Percentiles rank a stretch among this genome's conserved stretches.
Evolutionary conservation across 2,888 invertebrate species (phyloP).

Genomic region (Dysmachus trigonus): DNA sequence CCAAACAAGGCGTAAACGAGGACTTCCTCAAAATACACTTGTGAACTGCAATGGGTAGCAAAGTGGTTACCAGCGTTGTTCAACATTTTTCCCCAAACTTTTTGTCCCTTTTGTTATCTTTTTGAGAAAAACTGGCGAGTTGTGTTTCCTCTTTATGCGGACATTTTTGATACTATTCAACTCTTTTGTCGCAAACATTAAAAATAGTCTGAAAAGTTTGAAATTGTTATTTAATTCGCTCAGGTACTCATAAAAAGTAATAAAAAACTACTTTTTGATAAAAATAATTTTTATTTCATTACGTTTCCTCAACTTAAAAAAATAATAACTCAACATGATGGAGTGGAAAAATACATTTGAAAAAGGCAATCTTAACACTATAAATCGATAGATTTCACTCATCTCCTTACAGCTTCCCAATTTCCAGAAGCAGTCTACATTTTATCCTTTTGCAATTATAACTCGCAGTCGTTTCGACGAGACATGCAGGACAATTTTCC

Average conservation of each 20-base stretch:
- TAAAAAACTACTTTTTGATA: neutral
- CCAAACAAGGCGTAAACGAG: conserved; percentile 49
- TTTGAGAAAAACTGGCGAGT: neutral
- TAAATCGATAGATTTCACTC: neutral
- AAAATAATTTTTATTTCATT: neutral
- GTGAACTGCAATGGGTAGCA: conserved; percentile 20
- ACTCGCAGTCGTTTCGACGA: neutral
- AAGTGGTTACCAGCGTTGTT: conserved; percentile 27
- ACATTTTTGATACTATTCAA: conserved; percentile 2
- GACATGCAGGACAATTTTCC: conserved; percentile 2
- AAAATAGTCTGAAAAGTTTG: neutral
- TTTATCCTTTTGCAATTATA: conserved; percentile 29
- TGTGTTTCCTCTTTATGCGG: neutral
- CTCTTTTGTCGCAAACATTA: neutral
- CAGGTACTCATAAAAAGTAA: neutral
- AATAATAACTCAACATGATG: neutral
- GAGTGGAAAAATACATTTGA: neutral
- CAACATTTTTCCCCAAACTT: neutral
- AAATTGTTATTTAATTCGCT: neutral
- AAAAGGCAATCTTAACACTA: neutral
- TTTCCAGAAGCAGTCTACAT: neutral
- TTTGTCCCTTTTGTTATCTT: conserved; percentile 8
- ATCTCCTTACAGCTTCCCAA: neutral
- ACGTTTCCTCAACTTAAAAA: no score
- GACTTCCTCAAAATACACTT: conserved; percentile 44